Conservation (phyloP, 2,888 invertebrate species). For the Plagodis dolabraria region DNA sequence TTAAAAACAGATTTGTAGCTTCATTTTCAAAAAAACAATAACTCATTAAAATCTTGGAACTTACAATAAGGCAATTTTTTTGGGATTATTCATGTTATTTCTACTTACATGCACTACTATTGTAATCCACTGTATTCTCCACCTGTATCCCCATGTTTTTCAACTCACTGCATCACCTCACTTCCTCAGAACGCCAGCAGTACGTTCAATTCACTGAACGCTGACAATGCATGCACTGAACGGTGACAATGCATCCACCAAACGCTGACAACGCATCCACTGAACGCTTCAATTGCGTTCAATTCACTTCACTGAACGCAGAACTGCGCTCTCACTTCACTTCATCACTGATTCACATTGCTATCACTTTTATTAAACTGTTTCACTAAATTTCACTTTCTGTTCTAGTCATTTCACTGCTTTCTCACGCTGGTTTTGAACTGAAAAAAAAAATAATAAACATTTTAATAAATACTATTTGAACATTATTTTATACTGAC, state of each 20-base stretch:
- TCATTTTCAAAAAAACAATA: too few relatives aligned
- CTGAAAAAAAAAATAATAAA: slow-evolving; percentile 25
- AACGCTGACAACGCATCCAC: slow-evolving; percentile 1
- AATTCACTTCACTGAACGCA: slow-evolving; percentile 28
- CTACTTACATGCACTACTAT: slow-evolving; percentile 77
- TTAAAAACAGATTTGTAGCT: too few relatives aligned
- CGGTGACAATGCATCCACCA: background rate
- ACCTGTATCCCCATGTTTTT: slow-evolving; percentile 79
- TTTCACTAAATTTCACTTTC: slow-evolving; percentile 36
- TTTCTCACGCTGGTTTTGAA: slow-evolving; percentile 23
- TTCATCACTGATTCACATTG: slow-evolving; percentile 41
- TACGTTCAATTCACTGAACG: slow-evolving; percentile 34
- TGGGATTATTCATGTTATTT: background rate
- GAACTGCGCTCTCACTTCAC: slow-evolving; percentile 27
- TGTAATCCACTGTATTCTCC: slow-evolving; percentile 76
- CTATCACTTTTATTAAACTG: slow-evolving; percentile 39
- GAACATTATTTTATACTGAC: too few relatives aligned
- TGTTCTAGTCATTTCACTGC: slow-evolving; percentile 35
- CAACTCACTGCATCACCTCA: slow-evolving; percentile 40
- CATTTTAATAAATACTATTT: too few relatives aligned
- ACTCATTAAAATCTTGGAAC: too few relatives aligned
- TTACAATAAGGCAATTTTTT: too few relatives aligned
- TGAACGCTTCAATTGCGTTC: slow-evolving; percentile 14
- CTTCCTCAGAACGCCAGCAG: slow-evolving; percentile 20
- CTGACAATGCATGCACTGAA: slow-evolving; percentile 4